phyloP scores from a whole-genome alignment of 2,888 invertebrate genomes.

The Synergus gifuensis region DNA sequence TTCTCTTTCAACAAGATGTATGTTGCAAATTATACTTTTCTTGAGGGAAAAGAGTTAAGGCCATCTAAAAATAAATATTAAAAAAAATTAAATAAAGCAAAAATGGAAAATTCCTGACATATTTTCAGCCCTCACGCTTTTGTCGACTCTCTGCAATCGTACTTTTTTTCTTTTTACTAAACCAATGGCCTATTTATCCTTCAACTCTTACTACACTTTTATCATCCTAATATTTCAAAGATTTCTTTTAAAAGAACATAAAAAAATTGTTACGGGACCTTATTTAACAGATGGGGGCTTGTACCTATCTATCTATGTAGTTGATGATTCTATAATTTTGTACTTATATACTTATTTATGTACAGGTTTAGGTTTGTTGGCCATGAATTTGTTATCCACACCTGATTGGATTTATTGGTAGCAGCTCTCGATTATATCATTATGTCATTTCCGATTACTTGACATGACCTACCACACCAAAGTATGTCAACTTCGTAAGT shows the following conservation, averaged over 20 bases:
- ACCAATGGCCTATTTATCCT: not conserved
- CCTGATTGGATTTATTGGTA: slow-evolving; percentile 22
- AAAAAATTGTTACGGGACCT: not conserved
- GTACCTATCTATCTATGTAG: not conserved
- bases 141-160: too few relatives aligned
- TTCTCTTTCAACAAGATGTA: slow-evolving; percentile 2
- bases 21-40: not conserved
- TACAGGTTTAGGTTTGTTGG: not conserved
- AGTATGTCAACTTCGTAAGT: slow-evolving; percentile 71
- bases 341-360: too few relatives aligned
- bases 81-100: not conserved
- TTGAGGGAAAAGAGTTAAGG: not conserved
- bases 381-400: not conserved
- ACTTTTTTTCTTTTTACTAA: too few relatives aligned
- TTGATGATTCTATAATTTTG: not conserved
- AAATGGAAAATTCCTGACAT: not conserved
- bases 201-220: not conserved
- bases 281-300: not conserved
- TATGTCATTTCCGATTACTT: slow-evolving; percentile 35
- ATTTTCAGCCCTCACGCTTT: not conserved
- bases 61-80: not conserved
- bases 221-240: not conserved
- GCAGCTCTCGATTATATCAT: slow-evolving; percentile 15
- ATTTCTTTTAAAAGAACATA: not conserved
- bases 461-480: slow-evolving; percentile 72